Evolutionary conservation across 2,888 invertebrate genomes (phyloP), one percentile per base, ranked within the genome.

Genomic region (Ashinkailepas kermadecensis): DNA sequence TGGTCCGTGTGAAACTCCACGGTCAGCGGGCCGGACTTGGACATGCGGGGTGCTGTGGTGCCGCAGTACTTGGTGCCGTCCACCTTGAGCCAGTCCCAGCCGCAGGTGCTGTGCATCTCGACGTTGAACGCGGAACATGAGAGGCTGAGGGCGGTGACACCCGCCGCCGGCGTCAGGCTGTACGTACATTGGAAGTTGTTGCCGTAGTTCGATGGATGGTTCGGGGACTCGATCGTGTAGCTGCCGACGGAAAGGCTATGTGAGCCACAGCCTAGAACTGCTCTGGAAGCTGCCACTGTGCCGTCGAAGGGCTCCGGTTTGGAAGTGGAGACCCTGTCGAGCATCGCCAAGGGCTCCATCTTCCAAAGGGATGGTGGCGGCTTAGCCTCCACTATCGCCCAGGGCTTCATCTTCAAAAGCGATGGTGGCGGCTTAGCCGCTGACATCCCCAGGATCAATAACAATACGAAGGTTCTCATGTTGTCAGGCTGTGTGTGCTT

Each of bases 151-250:
- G 78, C 54, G 57, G 12, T 13, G 13, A 57, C 23, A 4, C 23
- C 78, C 12, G 57, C 57, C 4, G 1, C 78, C 1, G n/a, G n/a
- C 11, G 78, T 13, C 58, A 78, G 57, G n/a, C 3, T n/a, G 57
- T 78, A 78, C 11, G 57, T 13, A 23, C 78, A 78, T n/a, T 78
- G 57, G 23, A n/a, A 9, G 78, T 78, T 57, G 57, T 57, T 78
- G n/a, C 12, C 57, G 23, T 78, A 78, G 78, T 57, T 57, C 4
- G 78, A 57, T 9, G 78, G 78, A 13, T 78, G 23, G 18, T 78
- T 78, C 12, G 78, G 78, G 4, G 78, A 78, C 57, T 57, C 18
- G 78, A 78, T 78, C 21, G 56, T 78, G 78, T 78, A 78, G 11
- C 12, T 57, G 21, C 78, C 78, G 10, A 12, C 78, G 1, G 57